Base-by-base conservation (phyloP, 2,797 vertebrate species). In the Mus spretus region DNA sequence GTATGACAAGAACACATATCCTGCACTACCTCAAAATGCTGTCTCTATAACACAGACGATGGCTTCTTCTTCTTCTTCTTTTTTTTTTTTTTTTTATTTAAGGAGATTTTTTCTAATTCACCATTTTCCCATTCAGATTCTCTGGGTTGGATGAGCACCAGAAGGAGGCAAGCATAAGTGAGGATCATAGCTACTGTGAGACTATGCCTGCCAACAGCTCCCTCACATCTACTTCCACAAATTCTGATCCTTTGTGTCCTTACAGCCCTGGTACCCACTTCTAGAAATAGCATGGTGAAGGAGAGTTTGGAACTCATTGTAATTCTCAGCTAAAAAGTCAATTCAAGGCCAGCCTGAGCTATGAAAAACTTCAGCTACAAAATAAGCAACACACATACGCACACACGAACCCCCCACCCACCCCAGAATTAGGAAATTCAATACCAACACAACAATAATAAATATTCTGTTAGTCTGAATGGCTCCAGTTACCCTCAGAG, bases 51-150 rank as follows among this genome's bases (percentile, higher is more conserved):
- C 17, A 14, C 59, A 37, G 37, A 8, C 14, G 81, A 40, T 40
- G 44, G 40, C 44, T 85, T 15, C 5, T 2, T 65, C 3, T 50
- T 50, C 67, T 22, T 28, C 85, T 20, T 4, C 1, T 65, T 6
- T 67, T n/a, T 85, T 28, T 85, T 20, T 4, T 1, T 65, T 6
- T 67, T n/a, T 85, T 22, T 44, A 44, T 61, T 63, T 26, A 63
- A 63, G 8, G 4, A 44, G 15, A 83, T 44, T 44, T 55, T 94
- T 91, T 91, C 10, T 57, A 72, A 84, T 72, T 44, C 75, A 3
- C 4, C 83, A 40, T 65, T 93, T 96, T 92, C 77, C 91, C 44
- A 81, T 90, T 84, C 84, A 81, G 78, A 90, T 14, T 2, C 15
- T 67, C 31, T 83, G 0, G 24, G 63, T 3, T 91, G 4, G 37